Evolutionary conservation across 1,140 invertebrate species (phyloP), one percentile per base, ranked within the genome.

Genomic region (Papilio polyxenes): DNA sequence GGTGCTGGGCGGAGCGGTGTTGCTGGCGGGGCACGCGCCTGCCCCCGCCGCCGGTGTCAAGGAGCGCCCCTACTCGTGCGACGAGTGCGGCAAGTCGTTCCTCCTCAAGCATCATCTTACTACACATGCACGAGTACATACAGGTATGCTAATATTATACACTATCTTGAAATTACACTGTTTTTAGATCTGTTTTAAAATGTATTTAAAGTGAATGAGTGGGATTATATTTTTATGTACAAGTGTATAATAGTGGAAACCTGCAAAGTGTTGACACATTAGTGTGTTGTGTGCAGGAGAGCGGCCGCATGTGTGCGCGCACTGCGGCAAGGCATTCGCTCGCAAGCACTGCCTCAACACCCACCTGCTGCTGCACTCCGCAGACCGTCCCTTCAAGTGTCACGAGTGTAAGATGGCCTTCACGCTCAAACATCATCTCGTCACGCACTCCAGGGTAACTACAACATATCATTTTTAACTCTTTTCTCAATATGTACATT

Each of bases 351-450:
- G 97, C 92, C 95, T 98, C 75, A 97, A 97, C 90, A 98, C 97
- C 13, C 97, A 98, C 93, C 92, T 97, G 53, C 90, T 97, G 82
- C 94, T 98, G 59, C 97, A 98, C 91, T 97, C 97, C 49, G 97
- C 97, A 5, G 97, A 98, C 80, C 95, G 97, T 84, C 97, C 97
- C 9, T 98, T 97, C 92, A 96, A 97, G 87, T 98, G 97, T 92
- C 95, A 96, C 80, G 97, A 98, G 93, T 98, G 97, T 95, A 98
- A 97, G 92, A 98, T 98, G 93, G 97, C 97, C 65, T 98, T 98
- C 88, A 98, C 97, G 1, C 94, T 98, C 48, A 98, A 98, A 90
- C 97, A 97, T 92, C 97, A 97, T 92, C 94, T 98, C 83, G 95
- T 97, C 76, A 97, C 97, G 82, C 97, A 97, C 90, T 96, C 96